Evolutionary conservation across 2,797 vertebrate species (phyloP).

Genomic region (Lithobates pipiens): DNA sequence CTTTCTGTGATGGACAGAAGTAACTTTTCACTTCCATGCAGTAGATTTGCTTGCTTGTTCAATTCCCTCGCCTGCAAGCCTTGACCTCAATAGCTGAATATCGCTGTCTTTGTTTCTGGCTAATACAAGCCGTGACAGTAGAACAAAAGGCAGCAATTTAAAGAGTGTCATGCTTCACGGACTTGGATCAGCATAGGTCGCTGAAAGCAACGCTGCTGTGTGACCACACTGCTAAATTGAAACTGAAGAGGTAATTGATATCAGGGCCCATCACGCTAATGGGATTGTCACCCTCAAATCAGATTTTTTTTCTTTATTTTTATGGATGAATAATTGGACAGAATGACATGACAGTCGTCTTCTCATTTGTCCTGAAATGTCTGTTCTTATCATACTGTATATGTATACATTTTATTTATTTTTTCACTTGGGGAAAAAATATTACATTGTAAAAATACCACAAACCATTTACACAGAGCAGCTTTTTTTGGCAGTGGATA

Average conservation of each 20-base stretch:
- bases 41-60: slow-evolving; percentile 67
- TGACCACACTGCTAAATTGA: slow-evolving; percentile 73
- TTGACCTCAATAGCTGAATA: slow-evolving; percentile 70
- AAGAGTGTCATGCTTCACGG: slow-evolving; percentile 80
- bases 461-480: slow-evolving; percentile 26
- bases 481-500: background rate
- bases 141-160: slow-evolving; percentile 86
- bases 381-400: background rate
- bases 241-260: slow-evolving; percentile 85
- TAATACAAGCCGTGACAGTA: slow-evolving; percentile 80
- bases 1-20: slow-evolving; percentile 67
- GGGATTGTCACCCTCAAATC: slow-evolving; percentile 78
- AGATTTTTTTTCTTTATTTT: slow-evolving; percentile 78
- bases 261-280: slow-evolving; percentile 79
- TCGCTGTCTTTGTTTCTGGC: slow-evolving; percentile 75
- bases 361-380: slow-evolving; percentile 65
- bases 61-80: slow-evolving; percentile 65
- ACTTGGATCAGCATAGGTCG: slow-evolving; percentile 73
- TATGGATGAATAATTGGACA: slow-evolving; percentile 68
- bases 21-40: slow-evolving; percentile 69
- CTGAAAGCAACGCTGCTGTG: slow-evolving; percentile 71
- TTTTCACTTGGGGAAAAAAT: no score
- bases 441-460: slow-evolving; percentile 27
- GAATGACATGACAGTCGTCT: slow-evolving; percentile 69
- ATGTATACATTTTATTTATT: slow-evolving; percentile 10